Evolutionary conservation across 2,113 vertebrate genomes (phyloP).

Genomic region (Diadophis punctatus): DNA sequence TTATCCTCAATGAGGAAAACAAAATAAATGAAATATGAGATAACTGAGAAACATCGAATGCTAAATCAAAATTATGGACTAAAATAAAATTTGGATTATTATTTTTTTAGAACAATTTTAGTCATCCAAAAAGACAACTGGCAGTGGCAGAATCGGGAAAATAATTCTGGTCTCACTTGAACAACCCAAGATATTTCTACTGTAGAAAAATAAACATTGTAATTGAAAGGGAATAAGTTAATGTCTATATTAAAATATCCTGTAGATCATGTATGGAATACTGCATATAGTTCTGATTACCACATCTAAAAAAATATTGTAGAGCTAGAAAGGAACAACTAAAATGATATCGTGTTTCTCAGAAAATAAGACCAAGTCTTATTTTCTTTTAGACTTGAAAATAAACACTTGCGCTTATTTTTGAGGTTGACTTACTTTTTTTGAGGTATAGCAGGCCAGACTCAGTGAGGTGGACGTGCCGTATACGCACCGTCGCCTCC

Average conservation of each 20-base stretch:
- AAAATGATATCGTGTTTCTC: neutral
- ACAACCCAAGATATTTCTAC: neutral
- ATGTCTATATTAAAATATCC: neutral
- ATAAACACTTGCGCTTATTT: too few relatives aligned
- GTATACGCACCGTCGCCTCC: too few relatives aligned
- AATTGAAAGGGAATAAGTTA: neutral
- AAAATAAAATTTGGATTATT: neutral
- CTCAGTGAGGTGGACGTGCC: too few relatives aligned
- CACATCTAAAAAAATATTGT: neutral
- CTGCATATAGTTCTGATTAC: neutral
- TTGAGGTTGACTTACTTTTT: too few relatives aligned
- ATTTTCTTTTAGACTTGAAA: too few relatives aligned
- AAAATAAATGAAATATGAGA: neutral
- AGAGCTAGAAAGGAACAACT: neutral
- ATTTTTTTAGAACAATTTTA: neutral
- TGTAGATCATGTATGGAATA: neutral
- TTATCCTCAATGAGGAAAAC: constrained; percentile 12
- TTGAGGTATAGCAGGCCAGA: too few relatives aligned
- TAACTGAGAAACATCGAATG: neutral
- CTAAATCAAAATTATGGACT: neutral
- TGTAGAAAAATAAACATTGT: neutral
- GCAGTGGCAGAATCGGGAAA: neutral
- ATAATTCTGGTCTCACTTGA: neutral
- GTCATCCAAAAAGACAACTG: neutral
- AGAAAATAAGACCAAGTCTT: too few relatives aligned